phyloP scores from a whole-genome alignment of 2,888 invertebrate species.

The Patella pellucida region DNA sequence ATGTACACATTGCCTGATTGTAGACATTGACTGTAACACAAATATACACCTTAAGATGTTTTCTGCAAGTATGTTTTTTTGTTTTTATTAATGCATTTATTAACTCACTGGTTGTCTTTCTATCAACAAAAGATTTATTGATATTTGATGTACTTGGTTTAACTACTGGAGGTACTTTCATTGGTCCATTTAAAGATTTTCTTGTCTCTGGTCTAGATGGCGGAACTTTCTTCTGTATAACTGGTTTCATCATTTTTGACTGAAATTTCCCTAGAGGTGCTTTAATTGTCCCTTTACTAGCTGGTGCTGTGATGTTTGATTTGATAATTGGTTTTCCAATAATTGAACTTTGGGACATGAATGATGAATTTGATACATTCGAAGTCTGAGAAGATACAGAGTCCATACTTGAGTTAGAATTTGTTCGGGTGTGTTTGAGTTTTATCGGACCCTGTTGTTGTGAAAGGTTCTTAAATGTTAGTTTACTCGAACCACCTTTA shows the following conservation, averaged over 20 bases:
- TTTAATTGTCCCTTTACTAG: background rate
- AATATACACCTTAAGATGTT: too few relatives aligned
- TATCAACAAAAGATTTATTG: background rate
- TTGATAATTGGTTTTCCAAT: slow-evolving; percentile 5
- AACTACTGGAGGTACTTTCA: slow-evolving; percentile 34
- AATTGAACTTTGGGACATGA: background rate
- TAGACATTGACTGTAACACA: too few relatives aligned
- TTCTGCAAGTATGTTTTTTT: too few relatives aligned
- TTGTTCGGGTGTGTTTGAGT: background rate
- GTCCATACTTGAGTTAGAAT: background rate
- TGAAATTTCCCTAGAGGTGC: background rate
- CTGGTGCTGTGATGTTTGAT: background rate
- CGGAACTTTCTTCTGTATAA: background rate
- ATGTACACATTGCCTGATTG: too few relatives aligned
- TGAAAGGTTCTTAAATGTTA: slow-evolving; percentile 19
- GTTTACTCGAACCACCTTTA: background rate
- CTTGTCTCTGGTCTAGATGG: background rate
- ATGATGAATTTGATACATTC: background rate
- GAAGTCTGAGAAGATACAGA: background rate
- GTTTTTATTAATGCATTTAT: too few relatives aligned
- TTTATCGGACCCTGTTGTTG: background rate
- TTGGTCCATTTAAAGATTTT: slow-evolving; percentile 17
- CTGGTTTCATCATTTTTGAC: background rate
- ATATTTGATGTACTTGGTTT: background rate
- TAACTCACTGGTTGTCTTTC: background rate